These are phyloP conservation scores for Drosophila azteca DNA, from an alignment of 1,140 invertebrate species.

Conservation along the genomic window DNA sequence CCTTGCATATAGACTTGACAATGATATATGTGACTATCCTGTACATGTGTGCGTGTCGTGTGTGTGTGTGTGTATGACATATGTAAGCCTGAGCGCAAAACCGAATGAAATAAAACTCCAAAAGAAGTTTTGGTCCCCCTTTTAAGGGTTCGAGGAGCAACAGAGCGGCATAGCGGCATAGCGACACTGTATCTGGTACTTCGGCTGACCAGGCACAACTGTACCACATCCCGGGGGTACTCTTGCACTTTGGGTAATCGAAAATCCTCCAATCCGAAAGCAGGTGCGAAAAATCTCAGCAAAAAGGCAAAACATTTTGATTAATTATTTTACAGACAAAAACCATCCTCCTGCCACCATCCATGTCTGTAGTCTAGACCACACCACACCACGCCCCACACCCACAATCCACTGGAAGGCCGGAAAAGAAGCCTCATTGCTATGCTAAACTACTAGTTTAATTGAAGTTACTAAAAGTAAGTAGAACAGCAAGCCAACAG, in stretches of 20 bases:
- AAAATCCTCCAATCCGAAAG: conserved; percentile 39
- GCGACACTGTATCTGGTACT: conserved; percentile 13
- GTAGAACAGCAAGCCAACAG: neutral
- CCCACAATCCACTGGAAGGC: neutral
- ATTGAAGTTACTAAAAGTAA: conserved; percentile 44
- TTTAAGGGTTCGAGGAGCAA: conserved; percentile 12
- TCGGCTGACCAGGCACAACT: conserved; percentile 63
- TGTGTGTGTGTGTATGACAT: conserved; percentile 32
- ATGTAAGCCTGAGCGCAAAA: conserved; percentile 38
- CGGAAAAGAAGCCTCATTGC: neutral
- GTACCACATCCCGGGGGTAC: conserved; percentile 37
- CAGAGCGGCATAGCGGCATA: neutral
- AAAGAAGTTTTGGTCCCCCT: conserved; percentile 59
- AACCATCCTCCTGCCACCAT: too few relatives aligned
- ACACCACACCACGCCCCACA: too few relatives aligned
- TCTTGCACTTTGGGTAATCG: conserved; percentile 73
- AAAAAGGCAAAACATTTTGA: conserved; percentile 20
- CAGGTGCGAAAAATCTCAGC: conserved; percentile 36
- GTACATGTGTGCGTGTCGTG: conserved; percentile 40
- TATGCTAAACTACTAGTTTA: conserved; percentile 25
- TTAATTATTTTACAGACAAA: conserved; percentile 32
- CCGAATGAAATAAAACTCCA: conserved; percentile 72
- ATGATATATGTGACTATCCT: conserved; percentile 77
- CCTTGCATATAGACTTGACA: conserved; percentile 80
- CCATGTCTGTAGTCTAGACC: neutral